phyloP scores from a whole-genome alignment of 1,140 invertebrate genomes.

The Drosophila aff. region DNA sequence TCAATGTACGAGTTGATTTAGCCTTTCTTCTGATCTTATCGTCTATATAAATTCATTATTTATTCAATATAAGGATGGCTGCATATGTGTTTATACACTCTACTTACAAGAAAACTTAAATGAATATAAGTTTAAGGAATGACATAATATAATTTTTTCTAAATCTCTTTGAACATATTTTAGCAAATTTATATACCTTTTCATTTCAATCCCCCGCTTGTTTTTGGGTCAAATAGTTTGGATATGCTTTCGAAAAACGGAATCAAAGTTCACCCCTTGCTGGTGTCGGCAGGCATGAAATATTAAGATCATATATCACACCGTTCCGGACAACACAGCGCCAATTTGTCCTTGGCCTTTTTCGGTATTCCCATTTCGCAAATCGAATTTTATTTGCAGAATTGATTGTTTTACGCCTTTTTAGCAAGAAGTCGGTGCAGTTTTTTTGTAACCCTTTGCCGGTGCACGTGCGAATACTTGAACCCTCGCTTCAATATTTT shows the following conservation, averaged over 20 bases:
- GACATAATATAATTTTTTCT: background rate
- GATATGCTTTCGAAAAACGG: background rate
- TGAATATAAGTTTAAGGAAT: background rate
- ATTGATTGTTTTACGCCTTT: conserved; percentile 82
- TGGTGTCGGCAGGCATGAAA: conserved; percentile 13
- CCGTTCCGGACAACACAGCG: conserved; percentile 33
- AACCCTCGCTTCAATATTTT: conserved; percentile 9
- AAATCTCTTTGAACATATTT: background rate
- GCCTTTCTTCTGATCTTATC: no score
- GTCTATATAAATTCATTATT: no score
- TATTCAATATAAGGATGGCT: no score
- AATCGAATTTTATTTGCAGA: conserved; percentile 79
- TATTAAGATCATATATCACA: conserved; percentile 49
- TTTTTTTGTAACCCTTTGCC: conserved; percentile 61
- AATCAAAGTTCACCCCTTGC: conserved; percentile 17
- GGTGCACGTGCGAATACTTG: conserved; percentile 50
- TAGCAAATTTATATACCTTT: background rate
- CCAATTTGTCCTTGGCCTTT: conserved; percentile 66
- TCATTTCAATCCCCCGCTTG: background rate
- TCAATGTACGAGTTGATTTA: background rate
- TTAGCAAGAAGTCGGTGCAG: conserved; percentile 69
- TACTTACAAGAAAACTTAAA: background rate
- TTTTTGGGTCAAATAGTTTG: conserved; percentile 12
- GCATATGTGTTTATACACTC: no score
- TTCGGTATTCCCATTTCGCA: conserved; percentile 57